These are phyloP conservation scores for Idaea straminata DNA, from an alignment of 2,888 invertebrate species.

Conservation along the genomic window DNA sequence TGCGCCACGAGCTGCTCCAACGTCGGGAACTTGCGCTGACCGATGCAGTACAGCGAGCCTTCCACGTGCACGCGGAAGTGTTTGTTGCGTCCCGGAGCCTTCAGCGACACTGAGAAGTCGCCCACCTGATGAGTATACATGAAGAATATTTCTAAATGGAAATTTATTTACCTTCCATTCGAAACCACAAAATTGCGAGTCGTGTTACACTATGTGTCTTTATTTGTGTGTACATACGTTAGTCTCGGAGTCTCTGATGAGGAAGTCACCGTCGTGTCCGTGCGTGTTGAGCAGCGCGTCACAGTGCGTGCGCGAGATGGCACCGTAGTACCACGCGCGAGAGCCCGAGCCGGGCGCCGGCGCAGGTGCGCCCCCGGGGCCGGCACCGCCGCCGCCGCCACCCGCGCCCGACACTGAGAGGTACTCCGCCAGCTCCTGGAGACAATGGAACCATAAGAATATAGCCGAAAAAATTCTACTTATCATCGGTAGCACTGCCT, in stretches of 20 bases:
- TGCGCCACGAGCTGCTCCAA: conserved; percentile 98
- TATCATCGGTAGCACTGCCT: too few species aligned
- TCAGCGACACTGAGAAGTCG: conserved; percentile 98
- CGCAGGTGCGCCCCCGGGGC: conserved; percentile 18
- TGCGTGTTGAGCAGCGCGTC: conserved; percentile 96
- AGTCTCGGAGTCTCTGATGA: conserved; percentile 99
- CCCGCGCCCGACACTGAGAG: conserved; percentile 62
- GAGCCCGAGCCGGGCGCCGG: conserved; percentile 71
- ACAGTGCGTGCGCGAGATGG: conserved; percentile 96
- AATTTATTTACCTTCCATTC: too few species aligned
- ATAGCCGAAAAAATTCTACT: background rate
- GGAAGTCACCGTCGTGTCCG: conserved; percentile 98
- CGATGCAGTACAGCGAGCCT: conserved; percentile 96
- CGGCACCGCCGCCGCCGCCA: conserved; percentile 28
- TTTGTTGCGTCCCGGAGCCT: conserved; percentile 98
- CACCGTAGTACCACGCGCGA: conserved; percentile 98
- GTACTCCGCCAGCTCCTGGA: conserved; percentile 95
- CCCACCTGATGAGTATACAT: conserved; percentile 86
- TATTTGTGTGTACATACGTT: conserved; percentile 86
- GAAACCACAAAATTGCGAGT: too few species aligned
- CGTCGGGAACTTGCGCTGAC: conserved; percentile 97
- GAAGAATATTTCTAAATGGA: too few species aligned
- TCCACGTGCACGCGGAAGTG: conserved; percentile 99
- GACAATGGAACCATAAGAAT: conserved; percentile 33
- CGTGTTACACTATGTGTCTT: background rate